phyloP scores from a whole-genome alignment of 2,888 invertebrate species.

The Perithous albicinctus region DNA sequence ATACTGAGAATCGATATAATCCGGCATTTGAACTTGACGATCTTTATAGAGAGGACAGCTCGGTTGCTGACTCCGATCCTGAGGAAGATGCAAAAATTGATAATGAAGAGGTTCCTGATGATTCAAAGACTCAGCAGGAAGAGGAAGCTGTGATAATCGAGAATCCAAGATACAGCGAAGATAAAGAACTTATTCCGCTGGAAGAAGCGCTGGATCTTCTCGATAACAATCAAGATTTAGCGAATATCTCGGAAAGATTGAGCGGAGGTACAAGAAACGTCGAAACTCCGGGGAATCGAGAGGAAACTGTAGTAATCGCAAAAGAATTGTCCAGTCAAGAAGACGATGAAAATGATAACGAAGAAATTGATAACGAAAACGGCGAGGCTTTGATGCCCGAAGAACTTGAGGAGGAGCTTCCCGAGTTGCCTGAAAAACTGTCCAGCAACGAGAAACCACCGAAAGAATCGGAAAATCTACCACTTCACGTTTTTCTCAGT shows the following conservation, averaged over 20 bases:
- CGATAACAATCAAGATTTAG: conserved; percentile 73
- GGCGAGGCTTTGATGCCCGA: conserved; percentile 60
- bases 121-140: conserved; percentile 71
- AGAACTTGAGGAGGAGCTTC: conserved; percentile 76
- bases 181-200: conserved; percentile 77
- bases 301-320: neutral
- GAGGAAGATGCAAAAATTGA: conserved; percentile 72
- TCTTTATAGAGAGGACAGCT: conserved; percentile 80
- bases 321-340: conserved; percentile 10
- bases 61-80: conserved; percentile 77
- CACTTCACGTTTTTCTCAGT: conserved; percentile 81
- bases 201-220: conserved; percentile 80
- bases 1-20: conserved; percentile 77
- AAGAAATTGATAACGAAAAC: conserved; percentile 12
- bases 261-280: conserved; percentile 7
- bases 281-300: conserved; percentile 5
- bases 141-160: conserved; percentile 24
- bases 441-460: conserved; percentile 80
- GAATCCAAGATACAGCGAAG: conserved; percentile 51
- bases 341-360: conserved; percentile 28
- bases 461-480: conserved; percentile 80
- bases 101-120: conserved; percentile 6
- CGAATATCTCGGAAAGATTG: conserved; percentile 51
- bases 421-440: conserved; percentile 84
- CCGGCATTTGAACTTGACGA: conserved; percentile 75